A percentile compares a stretch with the other conserved stretches of the same genome.
Evolutionary conservation across 1,140 invertebrate genomes (phyloP).

Genomic region (Antheraea mylitta): DNA sequence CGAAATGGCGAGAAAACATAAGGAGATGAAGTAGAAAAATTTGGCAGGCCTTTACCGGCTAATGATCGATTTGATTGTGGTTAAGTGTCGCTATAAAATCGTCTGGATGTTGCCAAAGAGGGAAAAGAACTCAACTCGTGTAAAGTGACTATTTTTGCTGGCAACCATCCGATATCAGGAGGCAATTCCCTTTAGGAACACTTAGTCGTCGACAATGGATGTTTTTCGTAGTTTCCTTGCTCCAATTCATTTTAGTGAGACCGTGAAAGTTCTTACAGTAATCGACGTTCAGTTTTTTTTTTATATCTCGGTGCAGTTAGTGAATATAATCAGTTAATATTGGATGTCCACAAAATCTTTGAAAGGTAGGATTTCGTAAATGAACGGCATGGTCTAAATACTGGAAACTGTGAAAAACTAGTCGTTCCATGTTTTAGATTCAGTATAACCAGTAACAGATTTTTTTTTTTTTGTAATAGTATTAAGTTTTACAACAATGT

Average conservation of each 20-base stretch:
- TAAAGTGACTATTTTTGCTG: conserved; percentile 73
- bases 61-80: conserved; percentile 76
- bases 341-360: no score
- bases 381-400: no score
- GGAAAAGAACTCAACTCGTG: conserved; percentile 62
- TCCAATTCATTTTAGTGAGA: neutral
- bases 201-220: neutral
- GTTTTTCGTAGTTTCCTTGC: conserved; percentile 1
- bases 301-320: neutral
- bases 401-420: no score
- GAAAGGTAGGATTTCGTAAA: no score
- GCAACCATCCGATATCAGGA: conserved; percentile 50
- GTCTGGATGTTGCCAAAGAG: conserved; percentile 71
- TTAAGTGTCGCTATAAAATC: conserved; percentile 74
- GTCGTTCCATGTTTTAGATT: no score
- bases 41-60: conserved; percentile 73
- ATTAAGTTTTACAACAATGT: no score
- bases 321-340: no score
- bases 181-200: conserved; percentile 5
- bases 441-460: no score
- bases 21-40: conserved; percentile 53
- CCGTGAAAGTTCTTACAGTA: neutral
- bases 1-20: conserved; percentile 3
- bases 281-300: neutral
- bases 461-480: no score